A percentile compares a stretch with the other conserved stretches of the same genome.
phyloP scores from a whole-genome alignment of 2,888 invertebrate genomes.

The Phania funesta region DNA sequence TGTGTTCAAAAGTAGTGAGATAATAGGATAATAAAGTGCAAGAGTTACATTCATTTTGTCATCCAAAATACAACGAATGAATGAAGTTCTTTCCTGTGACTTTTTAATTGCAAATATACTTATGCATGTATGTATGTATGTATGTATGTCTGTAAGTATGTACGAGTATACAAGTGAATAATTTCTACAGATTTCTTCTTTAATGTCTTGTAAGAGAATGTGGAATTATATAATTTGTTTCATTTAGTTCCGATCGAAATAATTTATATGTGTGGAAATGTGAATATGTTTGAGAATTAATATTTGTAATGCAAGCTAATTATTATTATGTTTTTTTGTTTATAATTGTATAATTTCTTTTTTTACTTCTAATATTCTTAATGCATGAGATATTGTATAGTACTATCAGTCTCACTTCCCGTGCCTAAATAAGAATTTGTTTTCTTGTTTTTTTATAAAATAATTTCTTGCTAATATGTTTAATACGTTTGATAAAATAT shows the following conservation, averaged over 20 bases:
- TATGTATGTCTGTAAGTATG: too few relatives aligned
- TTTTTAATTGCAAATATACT: neutral
- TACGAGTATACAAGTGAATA: constrained; percentile 10
- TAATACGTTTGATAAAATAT: constrained; percentile 53
- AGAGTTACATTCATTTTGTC: constrained; percentile 23
- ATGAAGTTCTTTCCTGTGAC: neutral
- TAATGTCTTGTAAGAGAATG: constrained; percentile 24
- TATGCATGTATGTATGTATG: too few relatives aligned
- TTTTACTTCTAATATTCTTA: constrained; percentile 32
- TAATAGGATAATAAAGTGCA: constrained; percentile 44
- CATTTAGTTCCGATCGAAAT: constrained; percentile 4
- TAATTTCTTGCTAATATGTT: constrained; percentile 58
- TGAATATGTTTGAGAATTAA: neutral
- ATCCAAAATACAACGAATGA: constrained; percentile 6
- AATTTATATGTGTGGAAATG: neutral
- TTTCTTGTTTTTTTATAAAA: constrained; percentile 66
- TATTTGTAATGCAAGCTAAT: constrained; percentile 40
- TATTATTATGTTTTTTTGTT: constrained; percentile 15
- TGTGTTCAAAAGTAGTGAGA: constrained; percentile 39
- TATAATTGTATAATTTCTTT: neutral
- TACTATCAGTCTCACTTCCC: constrained; percentile 78
- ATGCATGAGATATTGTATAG: constrained; percentile 71
- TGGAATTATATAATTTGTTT: neutral
- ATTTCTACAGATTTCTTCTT: neutral
- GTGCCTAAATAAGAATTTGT: constrained; percentile 72